These are phyloP conservation scores for Pristionchus exspectatus DNA, from an alignment of 2,888 invertebrate species.

Conservation along the genomic window DNA sequence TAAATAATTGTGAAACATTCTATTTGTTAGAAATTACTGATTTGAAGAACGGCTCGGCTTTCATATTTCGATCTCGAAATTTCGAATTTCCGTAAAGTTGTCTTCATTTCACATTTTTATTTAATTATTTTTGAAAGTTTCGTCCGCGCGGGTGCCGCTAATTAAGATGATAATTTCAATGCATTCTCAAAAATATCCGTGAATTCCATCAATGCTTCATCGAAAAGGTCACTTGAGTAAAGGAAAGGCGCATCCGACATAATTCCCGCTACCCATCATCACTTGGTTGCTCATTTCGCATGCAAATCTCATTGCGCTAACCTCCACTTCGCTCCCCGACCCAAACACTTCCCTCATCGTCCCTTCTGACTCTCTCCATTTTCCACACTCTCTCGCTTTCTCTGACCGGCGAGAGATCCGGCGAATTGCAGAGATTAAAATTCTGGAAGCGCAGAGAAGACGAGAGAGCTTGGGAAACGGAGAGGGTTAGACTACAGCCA, in stretches of 20 bases:
- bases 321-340: not conserved
- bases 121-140: too few species aligned
- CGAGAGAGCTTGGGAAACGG: constrained; percentile 15
- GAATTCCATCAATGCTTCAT: not conserved
- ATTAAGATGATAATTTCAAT: too few species aligned
- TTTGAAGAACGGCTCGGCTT: too few species aligned
- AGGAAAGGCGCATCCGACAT: not conserved
- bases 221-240: not conserved
- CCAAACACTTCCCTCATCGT: not conserved
- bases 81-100: too few species aligned
- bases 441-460: not conserved
- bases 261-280: constrained; percentile 7
- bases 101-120: too few species aligned
- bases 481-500: not conserved
- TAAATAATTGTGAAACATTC: too few species aligned
- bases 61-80: too few species aligned
- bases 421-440: not conserved
- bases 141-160: too few species aligned
- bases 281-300: constrained; percentile 24
- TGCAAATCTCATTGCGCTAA: constrained; percentile 48
- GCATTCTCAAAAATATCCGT: too few species aligned
- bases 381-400: not conserved
- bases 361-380: not conserved
- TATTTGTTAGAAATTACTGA: too few species aligned
- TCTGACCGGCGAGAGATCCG: not conserved